These are phyloP conservation scores for Saimiri boliviensis DNA, from an alignment of 2,113 vertebrate genomes.

Conservation along the genomic window DNA sequence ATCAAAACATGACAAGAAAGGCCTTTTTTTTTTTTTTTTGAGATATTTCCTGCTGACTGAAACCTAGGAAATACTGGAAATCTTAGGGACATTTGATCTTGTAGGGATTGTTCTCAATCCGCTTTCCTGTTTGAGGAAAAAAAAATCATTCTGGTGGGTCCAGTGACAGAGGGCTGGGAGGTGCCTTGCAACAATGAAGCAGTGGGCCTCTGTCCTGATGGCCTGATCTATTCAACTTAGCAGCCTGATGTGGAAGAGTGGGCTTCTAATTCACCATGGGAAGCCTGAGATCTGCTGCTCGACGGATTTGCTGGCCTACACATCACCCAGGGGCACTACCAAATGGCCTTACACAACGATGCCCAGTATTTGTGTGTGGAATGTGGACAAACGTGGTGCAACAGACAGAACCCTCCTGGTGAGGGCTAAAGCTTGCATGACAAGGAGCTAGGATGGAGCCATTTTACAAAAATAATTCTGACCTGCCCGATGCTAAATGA, in stretches of 20 bases:
- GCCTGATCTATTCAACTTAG: neutral
- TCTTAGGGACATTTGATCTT: neutral
- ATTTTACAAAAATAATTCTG: neutral
- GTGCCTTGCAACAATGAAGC: neutral
- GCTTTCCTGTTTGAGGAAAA: neutral
- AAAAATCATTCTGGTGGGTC: neutral
- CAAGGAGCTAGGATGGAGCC: neutral
- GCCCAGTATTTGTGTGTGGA: neutral
- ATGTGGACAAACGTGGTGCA: neutral
- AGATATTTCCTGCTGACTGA: conserved; percentile 36
- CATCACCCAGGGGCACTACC: too few species aligned
- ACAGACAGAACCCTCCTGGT: neutral
- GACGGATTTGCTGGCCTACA: fast-evolving
- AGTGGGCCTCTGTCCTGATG: neutral
- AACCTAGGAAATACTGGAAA: conserved; percentile 25
- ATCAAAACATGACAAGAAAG: conserved; percentile 11
- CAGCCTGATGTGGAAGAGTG: neutral
- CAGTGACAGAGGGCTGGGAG: neutral
- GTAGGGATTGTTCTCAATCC: neutral
- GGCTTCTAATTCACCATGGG: neutral
- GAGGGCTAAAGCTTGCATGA: neutral
- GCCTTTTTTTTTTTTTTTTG: neutral
- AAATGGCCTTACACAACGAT: neutral
- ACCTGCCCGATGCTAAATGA: neutral
- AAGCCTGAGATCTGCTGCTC: neutral